Percentiles rank a stretch among this genome's conserved stretches.
Evolutionary conservation across 1,140 invertebrate genomes (phyloP).

Genomic region (Penaeus japonicus): DNA sequence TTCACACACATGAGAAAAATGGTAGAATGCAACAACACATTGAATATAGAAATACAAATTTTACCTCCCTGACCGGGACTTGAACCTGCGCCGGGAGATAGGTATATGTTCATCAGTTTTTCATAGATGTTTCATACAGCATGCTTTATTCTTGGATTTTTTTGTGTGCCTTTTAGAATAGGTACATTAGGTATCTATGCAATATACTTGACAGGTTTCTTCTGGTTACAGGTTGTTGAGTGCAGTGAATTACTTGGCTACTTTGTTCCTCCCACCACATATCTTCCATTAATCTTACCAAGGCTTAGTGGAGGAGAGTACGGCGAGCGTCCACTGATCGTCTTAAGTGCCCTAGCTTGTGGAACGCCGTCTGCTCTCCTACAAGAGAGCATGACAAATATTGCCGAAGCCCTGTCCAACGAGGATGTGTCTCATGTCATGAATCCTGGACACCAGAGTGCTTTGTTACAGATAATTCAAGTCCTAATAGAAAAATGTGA

Average conservation of each 20-base stretch:
- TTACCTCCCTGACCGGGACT: no score
- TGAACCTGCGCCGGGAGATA: no score
- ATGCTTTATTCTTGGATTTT: no score
- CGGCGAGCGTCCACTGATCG: conserved; percentile 4
- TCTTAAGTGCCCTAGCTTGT: conserved; percentile 4
- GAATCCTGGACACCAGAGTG: conserved; percentile 7
- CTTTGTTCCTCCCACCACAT: conserved; percentile 23
- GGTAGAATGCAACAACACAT: no score
- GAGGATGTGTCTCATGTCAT: conserved; percentile 26
- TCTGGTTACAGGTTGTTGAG: conserved; percentile 15
- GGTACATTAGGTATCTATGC: no score
- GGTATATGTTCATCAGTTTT: no score
- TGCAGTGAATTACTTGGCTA: conserved; percentile 39
- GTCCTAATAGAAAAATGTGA: conserved; percentile 34
- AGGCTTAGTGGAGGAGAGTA: background rate
- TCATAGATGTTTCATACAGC: no score
- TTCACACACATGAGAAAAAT: no score
- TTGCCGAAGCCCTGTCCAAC: background rate
- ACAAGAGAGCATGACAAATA: background rate
- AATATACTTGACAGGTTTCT: background rate
- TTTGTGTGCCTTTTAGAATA: no score
- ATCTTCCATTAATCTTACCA: conserved; percentile 36
- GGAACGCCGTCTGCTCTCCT: background rate
- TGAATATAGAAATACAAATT: no score
- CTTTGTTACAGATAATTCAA: conserved; percentile 18